phyloP scores from a whole-genome alignment of 2,888 invertebrate species.

The Scaptomyza polygonia region DNA sequence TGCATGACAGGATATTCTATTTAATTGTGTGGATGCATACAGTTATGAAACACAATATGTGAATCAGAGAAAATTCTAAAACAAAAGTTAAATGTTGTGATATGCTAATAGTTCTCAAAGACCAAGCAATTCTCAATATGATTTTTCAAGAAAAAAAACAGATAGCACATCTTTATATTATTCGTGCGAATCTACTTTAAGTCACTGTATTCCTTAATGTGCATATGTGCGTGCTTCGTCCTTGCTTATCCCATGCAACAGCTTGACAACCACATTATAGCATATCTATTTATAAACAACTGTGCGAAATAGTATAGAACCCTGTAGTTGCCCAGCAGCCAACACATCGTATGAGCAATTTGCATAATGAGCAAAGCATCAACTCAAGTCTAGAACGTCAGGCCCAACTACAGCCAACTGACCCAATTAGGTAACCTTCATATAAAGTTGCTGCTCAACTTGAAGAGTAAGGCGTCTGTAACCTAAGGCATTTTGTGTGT shows the following conservation, averaged over 20 bases:
- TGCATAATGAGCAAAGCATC: conserved; percentile 69
- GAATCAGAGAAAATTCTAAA: background rate
- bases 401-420: conserved; percentile 35
- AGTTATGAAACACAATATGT: conserved; percentile 1
- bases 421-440: conserved; percentile 59
- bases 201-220: conserved; percentile 17
- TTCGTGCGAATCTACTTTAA: background rate
- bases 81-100: too few species aligned
- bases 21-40: background rate
- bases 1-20: conserved; percentile 29
- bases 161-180: background rate
- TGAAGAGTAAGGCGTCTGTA: conserved; percentile 59
- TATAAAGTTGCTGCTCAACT: conserved; percentile 30
- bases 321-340: conserved; percentile 40
- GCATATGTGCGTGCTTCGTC: conserved; percentile 12
- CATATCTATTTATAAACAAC: conserved; percentile 16
- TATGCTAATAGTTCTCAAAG: too few species aligned
- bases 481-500: conserved; percentile 56
- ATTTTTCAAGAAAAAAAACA: background rate
- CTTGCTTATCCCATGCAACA: conserved; percentile 57
- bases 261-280: conserved; percentile 55
- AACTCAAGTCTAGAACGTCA: conserved; percentile 21
- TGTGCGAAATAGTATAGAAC: conserved; percentile 35
- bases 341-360: conserved; percentile 68
- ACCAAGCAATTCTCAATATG: too few species aligned